Conservation (phyloP, 2,888 invertebrate genomes). For the Orthonevra nobilis region DNA sequence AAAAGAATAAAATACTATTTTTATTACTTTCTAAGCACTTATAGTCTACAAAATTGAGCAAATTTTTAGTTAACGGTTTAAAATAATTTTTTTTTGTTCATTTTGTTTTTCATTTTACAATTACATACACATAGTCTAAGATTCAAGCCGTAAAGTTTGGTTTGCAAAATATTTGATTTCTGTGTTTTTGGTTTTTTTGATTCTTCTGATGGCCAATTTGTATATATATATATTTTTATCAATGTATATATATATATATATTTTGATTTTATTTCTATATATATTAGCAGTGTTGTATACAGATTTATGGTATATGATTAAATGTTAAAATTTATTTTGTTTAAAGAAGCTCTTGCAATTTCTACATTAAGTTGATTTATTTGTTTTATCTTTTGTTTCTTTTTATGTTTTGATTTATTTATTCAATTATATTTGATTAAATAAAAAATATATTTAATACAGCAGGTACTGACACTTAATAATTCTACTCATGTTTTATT, state of each 20-base stretch:
- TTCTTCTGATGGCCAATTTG: conserved; percentile 20
- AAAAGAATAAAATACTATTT: conserved; percentile 15
- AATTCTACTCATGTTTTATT: conserved; percentile 69
- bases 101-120: conserved; percentile 16
- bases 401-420: conserved; percentile 29
- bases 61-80: conserved; percentile 44
- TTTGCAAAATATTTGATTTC: conserved; percentile 67
- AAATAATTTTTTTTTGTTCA: conserved; percentile 35
- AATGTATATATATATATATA: conserved; percentile 54
- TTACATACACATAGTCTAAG: conserved; percentile 21
- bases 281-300: conserved; percentile 64
- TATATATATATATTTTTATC: conserved; percentile 56
- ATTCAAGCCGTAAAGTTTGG: conserved; percentile 55
- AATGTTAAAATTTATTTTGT: conserved; percentile 37
- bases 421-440: conserved; percentile 68
- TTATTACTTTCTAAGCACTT: conserved; percentile 36
- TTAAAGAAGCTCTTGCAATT: conserved; percentile 71
- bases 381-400: conserved; percentile 26
- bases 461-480: conserved; percentile 71
- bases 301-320: conserved; percentile 65
- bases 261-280: conserved; percentile 18
- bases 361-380: conserved; percentile 56
- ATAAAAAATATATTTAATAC: conserved; percentile 70
- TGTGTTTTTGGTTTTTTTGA: conserved; percentile 23
- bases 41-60: conserved; percentile 58